Evolutionary conservation across 2,797 vertebrate species (phyloP).

Genomic region (Anguilla obscura): DNA sequence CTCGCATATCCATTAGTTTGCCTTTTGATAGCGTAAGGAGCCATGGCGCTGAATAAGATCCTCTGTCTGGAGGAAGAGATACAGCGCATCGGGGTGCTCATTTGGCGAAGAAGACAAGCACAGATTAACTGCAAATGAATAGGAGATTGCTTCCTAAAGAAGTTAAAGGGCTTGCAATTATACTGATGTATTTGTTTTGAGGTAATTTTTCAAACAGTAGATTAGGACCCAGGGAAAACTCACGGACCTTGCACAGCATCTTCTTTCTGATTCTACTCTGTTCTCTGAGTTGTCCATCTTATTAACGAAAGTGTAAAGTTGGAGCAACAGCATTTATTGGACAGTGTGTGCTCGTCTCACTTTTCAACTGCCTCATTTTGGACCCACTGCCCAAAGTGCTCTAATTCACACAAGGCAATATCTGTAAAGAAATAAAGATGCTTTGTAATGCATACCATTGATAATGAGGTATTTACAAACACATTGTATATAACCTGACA

Average conservation of each 20-base stretch:
- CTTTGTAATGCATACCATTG: background rate
- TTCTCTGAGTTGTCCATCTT: background rate
- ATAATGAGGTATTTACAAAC: background rate
- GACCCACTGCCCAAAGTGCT: background rate
- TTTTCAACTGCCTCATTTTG: background rate
- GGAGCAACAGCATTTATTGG: conserved; percentile 6
- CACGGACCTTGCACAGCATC: background rate
- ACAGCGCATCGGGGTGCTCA: background rate
- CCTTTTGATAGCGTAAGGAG: background rate
- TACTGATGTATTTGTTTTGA: conserved; percentile 15
- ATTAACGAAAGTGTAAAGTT: conserved; percentile 4
- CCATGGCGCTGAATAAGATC: background rate
- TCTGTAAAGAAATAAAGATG: background rate
- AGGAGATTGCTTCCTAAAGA: conserved; percentile 3
- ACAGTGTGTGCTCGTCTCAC: background rate
- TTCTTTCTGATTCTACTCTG: background rate
- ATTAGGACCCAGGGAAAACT: background rate
- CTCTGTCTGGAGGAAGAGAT: background rate
- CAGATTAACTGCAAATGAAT: conserved; percentile 4
- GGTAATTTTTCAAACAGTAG: background rate
- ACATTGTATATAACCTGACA: background rate
- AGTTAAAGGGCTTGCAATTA: conserved; percentile 24
- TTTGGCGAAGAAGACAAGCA: conserved; percentile 5
- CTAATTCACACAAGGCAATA: background rate
- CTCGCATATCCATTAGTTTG: background rate